Evolutionary conservation across 2,113 vertebrate species (phyloP).

Genomic region (Vombatus ursinus): DNA sequence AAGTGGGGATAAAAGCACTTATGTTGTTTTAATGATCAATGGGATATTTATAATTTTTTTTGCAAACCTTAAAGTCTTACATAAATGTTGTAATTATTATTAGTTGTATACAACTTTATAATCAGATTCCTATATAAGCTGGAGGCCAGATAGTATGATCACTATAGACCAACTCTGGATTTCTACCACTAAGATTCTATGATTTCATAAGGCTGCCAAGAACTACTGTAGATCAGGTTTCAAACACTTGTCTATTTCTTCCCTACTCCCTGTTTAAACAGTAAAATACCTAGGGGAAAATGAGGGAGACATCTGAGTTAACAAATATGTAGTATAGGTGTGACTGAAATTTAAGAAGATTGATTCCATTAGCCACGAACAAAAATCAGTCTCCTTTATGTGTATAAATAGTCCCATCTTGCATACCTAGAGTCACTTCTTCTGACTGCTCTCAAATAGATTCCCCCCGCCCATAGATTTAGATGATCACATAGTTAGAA

Average conservation of each 20-base stretch:
- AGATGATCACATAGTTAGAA: not conserved
- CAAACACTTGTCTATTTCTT: not conserved
- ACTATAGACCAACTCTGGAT: not conserved
- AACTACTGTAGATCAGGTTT: not conserved
- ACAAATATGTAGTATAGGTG: not conserved
- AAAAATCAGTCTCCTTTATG: not conserved
- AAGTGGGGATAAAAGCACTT: not conserved
- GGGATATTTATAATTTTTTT: not conserved
- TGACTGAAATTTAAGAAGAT: not conserved
- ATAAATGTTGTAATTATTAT: not conserved
- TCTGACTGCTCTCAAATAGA: not conserved
- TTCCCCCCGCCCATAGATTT: not conserved
- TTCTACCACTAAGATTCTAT: not conserved
- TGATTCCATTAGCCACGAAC: not conserved
- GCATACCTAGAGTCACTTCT: not conserved
- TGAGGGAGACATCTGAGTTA: not conserved
- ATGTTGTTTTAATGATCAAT: not conserved
- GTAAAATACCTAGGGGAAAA: not conserved
- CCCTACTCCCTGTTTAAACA: not conserved
- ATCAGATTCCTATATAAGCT: not conserved
- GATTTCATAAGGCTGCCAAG: not conserved
- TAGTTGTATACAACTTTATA: too few species aligned
- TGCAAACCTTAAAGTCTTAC: not conserved
- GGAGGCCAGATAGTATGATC: not conserved
- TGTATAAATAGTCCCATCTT: not conserved